These are phyloP conservation scores for Leptarthrus brevirostris DNA, from an alignment of 2,888 invertebrate species.

Conservation along the genomic window DNA sequence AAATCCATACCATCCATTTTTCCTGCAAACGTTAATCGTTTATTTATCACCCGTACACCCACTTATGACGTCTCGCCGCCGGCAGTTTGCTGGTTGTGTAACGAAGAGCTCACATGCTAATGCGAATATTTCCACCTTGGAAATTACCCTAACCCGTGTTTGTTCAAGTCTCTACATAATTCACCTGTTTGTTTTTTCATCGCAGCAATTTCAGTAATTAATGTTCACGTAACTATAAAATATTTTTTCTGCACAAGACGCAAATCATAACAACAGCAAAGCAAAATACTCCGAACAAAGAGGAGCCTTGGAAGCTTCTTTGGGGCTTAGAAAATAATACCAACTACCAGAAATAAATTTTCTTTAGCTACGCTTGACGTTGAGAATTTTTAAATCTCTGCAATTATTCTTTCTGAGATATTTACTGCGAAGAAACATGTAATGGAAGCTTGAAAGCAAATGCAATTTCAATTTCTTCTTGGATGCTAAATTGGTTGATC, in stretches of 20 bases:
- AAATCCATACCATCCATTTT: too few species aligned
- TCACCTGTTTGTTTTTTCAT: conserved; percentile 22
- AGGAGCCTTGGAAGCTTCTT: conserved; percentile 6
- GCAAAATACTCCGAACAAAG: background rate
- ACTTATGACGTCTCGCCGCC: too few species aligned
- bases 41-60: too few species aligned
- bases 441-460: too few species aligned
- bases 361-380: conserved; percentile 15
- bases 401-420: background rate
- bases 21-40: too few species aligned
- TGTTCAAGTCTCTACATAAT: too few species aligned
- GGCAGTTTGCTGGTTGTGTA: too few species aligned
- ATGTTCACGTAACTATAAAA: background rate
- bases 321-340: background rate
- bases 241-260: conserved; percentile 3
- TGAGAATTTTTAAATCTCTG: conserved; percentile 6
- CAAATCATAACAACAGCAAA: background rate
- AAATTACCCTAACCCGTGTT: too few species aligned
- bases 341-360: conserved; percentile 27
- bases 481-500: background rate
- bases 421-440: background rate
- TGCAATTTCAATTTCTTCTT: background rate
- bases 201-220: conserved; percentile 11
- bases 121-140: too few species aligned
- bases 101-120: too few species aligned